Evolutionary conservation across 2,113 vertebrate genomes (phyloP), one percentile per base, ranked within the genome.

Genomic region (Dinomys branickii): DNA sequence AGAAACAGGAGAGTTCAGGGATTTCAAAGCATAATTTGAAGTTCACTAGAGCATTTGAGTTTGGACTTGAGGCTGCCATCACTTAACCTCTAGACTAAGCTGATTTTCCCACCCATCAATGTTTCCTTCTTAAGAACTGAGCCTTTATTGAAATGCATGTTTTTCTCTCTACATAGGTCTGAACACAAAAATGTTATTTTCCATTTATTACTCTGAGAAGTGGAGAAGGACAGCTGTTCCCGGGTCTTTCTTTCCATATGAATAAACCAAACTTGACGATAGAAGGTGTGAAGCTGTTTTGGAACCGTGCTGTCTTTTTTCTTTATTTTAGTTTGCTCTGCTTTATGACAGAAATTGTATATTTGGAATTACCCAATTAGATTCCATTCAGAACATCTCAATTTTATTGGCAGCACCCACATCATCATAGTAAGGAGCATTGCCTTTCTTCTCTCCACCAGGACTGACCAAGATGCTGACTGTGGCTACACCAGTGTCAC

Each of bases 231-330:
- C 89, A 78, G 8, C 67, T 90, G 58, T 95, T 80, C 30, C 88
- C 47, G 44, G 35, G 65, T 89, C 35, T 78, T 95, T 91, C 94
- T 97, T 95, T 91, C 30, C 41, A 56, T 73, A 67, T 4, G 59
- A 75, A 85, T 33, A 63, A 82, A 17, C 13, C 86, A 85, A 65
- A 95, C 54, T 95, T 88, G 9, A 54, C 96, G 93, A 47, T 47
- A 97, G 54, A 95, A n/a, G 78, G 19, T 58, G 33, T 80, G 95
- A 90, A 14, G 63, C 24, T 28, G 0, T 35, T 85, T 92, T 92
- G 52, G 95, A 85, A 97, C 52, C 12, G 82, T 77, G 33, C 10
- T 33, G 38, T 41, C 22, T 35, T 41, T 56, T 88, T 38, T n/a
- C 54, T 14, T 52, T 90, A 14, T 67, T 52, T 52, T 83, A 22